These are phyloP conservation scores for Speoplatyrhinus poulsoni DNA, from an alignment of 2,113 vertebrate species.

Conservation along the genomic window DNA sequence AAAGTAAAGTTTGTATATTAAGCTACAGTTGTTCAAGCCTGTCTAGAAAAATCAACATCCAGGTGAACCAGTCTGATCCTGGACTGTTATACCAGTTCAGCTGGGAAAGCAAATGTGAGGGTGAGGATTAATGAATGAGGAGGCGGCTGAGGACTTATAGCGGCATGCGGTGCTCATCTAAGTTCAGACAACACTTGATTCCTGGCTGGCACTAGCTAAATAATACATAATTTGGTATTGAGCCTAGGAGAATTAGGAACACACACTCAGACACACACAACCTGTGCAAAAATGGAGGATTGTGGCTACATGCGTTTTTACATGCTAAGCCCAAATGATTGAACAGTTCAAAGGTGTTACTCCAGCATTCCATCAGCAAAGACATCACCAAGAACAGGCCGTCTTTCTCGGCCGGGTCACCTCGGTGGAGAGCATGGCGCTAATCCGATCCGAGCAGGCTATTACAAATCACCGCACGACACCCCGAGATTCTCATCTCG, in stretches of 20 bases:
- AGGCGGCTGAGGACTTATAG: slow-evolving; percentile 6
- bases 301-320: no score
- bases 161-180: background rate
- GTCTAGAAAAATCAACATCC: no score
- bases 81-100: no score
- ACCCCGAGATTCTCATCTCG: slow-evolving; percentile 12
- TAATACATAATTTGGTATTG: slow-evolving; percentile 14
- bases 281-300: background rate
- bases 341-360: background rate
- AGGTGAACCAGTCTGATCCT: no score
- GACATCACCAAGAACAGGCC: background rate
- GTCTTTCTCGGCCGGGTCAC: background rate
- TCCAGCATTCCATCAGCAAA: slow-evolving; percentile 10
- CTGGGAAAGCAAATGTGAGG: no score
- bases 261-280: background rate
- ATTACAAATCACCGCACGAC: slow-evolving; percentile 29
- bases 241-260: slow-evolving; percentile 5
- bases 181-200: background rate
- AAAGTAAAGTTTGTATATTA: no score
- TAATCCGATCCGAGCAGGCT: slow-evolving; percentile 10
- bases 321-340: no score
- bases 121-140: background rate
- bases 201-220: slow-evolving; percentile 7
- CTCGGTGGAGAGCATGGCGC: background rate
- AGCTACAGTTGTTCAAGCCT: no score